Evolutionary conservation across 2,888 invertebrate genomes (phyloP), one percentile per base, ranked within the genome.

Genomic region (Cephus sareptanus): DNA sequence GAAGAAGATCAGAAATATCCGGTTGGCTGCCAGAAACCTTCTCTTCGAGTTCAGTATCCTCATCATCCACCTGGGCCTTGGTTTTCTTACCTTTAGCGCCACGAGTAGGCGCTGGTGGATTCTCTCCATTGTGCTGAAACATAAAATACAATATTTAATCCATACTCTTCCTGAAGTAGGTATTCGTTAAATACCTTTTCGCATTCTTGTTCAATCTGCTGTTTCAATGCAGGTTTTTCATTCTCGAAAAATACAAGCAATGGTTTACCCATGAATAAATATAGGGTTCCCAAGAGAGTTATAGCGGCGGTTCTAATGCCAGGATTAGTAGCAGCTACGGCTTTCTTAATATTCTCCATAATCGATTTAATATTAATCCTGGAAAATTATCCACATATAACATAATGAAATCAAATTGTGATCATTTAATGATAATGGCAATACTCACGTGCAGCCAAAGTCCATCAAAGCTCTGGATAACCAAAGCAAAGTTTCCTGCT

Each of bases 401-500:
- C 56, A 69, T 68, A 78, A 68, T 74, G 56, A 70, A 76, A 30
- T 1, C 37, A 40, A 76, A 3, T 76, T 30, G 11, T 56, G 77
- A 34, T 56, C 37, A 13, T 33, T 73, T 35, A 71, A 56, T 9
- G 23, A 56, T 9, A 9, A 23, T 1, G 75, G 75, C 37, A 75
- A 69, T 76, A 93, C 95, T 94, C 91, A 96, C 95, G 93, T 93
- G 87, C 97, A 95, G 3, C 98, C 98, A 93, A 98, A 98, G 89
- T 98, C 98, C 87, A 95, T 94, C 9, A 98, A 93, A 0, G 97
- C 95, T 70, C 92, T 94, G 1, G 95, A 92, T 81, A 97, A 93
- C 98, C 98, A 98, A 79, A 94, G 93, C 77, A 98, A 93, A 78
- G 96, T 93, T 91, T 98, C 98, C 0, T 96, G 95, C 88, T 97